Conservation (phyloP, 2,113 vertebrate genomes). For the Calyptommatus sinebrachiatus region DNA sequence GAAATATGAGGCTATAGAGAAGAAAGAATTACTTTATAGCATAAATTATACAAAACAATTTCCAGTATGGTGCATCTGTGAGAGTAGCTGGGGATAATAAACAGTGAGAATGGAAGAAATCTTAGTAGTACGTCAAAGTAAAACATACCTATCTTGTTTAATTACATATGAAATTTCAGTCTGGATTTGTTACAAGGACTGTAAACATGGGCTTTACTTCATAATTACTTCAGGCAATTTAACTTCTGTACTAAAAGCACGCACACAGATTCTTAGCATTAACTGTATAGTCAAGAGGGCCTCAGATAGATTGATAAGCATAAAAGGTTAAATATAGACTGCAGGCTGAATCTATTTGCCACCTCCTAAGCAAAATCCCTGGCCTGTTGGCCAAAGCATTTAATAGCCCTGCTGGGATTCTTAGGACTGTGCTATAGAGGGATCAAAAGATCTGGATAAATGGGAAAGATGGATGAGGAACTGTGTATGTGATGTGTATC, state of each 20-base stretch:
- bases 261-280: background rate
- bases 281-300: background rate
- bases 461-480: background rate
- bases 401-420: background rate
- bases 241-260: background rate
- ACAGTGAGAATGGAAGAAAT: background rate
- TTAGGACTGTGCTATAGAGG: background rate
- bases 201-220: background rate
- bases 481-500: background rate
- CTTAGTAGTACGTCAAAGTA: background rate
- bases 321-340: background rate
- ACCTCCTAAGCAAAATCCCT: background rate
- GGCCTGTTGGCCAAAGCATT: background rate
- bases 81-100: background rate
- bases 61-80: background rate
- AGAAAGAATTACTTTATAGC: slow-evolving; percentile 1
- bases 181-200: background rate
- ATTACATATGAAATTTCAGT: slow-evolving; percentile 9
- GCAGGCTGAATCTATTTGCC: background rate
- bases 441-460: too few relatives aligned
- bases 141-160: background rate
- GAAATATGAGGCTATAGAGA: slow-evolving; percentile 15
- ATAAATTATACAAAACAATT: background rate
- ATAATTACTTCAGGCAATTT: background rate
- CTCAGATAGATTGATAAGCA: background rate